phyloP scores from a whole-genome alignment of 2,113 vertebrate species.

The Cercopithecus mona region DNA sequence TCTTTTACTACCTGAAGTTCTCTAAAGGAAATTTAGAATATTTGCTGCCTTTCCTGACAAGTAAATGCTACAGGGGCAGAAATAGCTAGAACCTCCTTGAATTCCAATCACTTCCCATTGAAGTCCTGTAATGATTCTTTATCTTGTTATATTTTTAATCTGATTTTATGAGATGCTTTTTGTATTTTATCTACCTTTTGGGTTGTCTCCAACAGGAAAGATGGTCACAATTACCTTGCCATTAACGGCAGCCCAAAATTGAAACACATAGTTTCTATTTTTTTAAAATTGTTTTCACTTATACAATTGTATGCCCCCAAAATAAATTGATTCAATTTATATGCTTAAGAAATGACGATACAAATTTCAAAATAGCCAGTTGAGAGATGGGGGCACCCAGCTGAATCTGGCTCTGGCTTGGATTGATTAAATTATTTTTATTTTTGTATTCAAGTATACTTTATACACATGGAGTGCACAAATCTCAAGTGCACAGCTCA shows the following conservation, averaged over 20 bases:
- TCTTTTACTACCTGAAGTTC: not conserved
- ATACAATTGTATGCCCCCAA: not conserved
- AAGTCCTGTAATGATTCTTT: not conserved
- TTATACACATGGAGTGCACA: not conserved
- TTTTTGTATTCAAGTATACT: not conserved
- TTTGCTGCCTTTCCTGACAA: not conserved
- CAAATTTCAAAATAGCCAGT: not conserved
- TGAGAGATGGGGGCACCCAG: not conserved
- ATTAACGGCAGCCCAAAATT: not conserved
- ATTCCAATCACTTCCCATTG: not conserved
- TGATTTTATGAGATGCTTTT: not conserved
- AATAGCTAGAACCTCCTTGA: not conserved
- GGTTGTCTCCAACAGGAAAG: not conserved
- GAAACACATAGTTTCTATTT: no score
- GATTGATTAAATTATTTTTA: not conserved
- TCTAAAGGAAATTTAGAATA: not conserved
- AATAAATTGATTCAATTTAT: not conserved
- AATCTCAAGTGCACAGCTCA: not conserved
- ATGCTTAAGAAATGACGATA: not conserved
- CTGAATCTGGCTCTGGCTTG: not conserved
- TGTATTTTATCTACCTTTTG: not conserved
- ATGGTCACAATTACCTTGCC: not conserved
- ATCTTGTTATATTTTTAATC: not conserved
- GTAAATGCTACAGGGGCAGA: not conserved
- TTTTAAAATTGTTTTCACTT: no score